Conservation (phyloP, 1,140 invertebrate genomes). For the Drosophila kanapiae region DNA sequence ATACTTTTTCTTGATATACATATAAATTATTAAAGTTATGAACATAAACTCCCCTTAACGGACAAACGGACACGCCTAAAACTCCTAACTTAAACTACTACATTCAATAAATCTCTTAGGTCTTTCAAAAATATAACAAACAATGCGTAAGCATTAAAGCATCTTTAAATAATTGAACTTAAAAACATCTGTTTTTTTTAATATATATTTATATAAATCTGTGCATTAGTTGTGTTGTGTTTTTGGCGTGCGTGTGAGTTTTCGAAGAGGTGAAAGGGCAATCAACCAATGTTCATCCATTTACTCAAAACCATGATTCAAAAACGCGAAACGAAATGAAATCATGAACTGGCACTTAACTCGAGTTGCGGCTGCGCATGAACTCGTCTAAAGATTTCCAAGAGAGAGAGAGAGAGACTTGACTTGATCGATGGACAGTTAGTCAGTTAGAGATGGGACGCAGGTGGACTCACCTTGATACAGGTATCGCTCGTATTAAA, state of each 20-base stretch:
- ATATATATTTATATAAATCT: slow-evolving; percentile 1
- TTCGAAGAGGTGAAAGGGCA: slow-evolving; percentile 17
- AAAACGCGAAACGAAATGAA: slow-evolving; percentile 48
- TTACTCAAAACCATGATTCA: slow-evolving; percentile 34
- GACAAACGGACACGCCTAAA: background rate
- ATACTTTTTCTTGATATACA: background rate
- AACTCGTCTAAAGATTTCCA: slow-evolving; percentile 10
- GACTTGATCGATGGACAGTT: slow-evolving; percentile 6
- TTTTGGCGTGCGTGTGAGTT: slow-evolving; percentile 16
- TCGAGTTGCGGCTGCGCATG: slow-evolving; percentile 22
- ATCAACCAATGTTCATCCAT: slow-evolving; percentile 29
- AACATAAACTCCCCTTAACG: background rate
- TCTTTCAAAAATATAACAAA: background rate
- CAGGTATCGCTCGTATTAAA: slow-evolving; percentile 81
- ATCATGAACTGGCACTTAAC: slow-evolving; percentile 42
- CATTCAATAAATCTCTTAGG: too few species aligned
- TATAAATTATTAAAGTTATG: background rate
- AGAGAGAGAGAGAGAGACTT: background rate
- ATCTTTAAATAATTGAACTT: background rate
- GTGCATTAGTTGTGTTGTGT: slow-evolving; percentile 17
- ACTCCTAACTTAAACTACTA: background rate
- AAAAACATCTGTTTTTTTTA: background rate
- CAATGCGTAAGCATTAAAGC: background rate
- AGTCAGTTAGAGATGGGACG: background rate
- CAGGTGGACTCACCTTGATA: slow-evolving; percentile 74